Conservation (phyloP, 1,140 invertebrate species). For the Rhyacophila brunnea region DNA sequence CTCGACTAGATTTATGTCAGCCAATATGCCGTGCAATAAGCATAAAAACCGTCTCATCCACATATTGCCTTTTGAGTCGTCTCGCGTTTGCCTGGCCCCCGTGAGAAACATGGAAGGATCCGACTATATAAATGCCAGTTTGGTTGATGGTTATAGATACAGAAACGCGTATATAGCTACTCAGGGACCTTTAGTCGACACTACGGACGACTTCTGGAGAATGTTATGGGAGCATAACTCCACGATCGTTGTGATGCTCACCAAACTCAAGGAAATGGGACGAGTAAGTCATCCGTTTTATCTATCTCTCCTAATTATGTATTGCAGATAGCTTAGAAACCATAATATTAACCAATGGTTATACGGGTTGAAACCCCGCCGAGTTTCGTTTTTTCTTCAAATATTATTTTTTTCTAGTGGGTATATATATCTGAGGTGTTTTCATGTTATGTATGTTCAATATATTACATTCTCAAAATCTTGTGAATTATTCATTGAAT, state of each 20-base stretch:
- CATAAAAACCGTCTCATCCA: conserved; percentile 97
- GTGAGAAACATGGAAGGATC: conserved; percentile 91
- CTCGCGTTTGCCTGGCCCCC: conserved; percentile 89
- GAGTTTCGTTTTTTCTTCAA: no score
- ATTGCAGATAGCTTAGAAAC: not conserved
- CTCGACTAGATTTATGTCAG: conserved; percentile 91
- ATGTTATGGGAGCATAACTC: conserved; percentile 99
- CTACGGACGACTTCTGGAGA: conserved; percentile 98
- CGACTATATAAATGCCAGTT: conserved; percentile 99
- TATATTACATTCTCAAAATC: no score
- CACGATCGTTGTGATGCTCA: conserved; percentile 98
- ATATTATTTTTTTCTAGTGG: no score
- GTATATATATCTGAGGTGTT: no score
- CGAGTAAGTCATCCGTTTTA: conserved; percentile 62
- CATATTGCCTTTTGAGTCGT: conserved; percentile 95
- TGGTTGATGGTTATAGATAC: conserved; percentile 93
- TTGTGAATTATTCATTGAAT: no score
- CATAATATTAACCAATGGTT: not conserved
- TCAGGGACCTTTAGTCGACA: conserved; percentile 93
- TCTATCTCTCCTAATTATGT: no score
- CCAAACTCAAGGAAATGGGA: conserved; percentile 96
- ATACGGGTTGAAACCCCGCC: no score
- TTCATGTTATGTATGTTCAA: no score
- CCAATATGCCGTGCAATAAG: conserved; percentile 95
- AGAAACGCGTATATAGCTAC: conserved; percentile 96